Conservation (phyloP, 2,113 vertebrate species). For the Cervus canadensis region DNA sequence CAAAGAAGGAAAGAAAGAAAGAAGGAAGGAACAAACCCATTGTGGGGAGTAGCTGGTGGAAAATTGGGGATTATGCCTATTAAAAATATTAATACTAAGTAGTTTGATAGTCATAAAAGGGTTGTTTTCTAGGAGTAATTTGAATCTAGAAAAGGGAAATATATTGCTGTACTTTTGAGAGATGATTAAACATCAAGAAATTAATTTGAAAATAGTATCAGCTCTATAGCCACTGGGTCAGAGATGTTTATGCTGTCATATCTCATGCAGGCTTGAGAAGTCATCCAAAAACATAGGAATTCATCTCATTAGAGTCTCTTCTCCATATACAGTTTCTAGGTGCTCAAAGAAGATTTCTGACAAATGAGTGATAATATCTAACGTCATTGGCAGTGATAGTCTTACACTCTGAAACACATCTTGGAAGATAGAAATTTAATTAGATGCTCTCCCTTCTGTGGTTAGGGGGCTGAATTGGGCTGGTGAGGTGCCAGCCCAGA, state of each 20-base stretch:
- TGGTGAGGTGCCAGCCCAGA: neutral
- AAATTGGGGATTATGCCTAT: neutral
- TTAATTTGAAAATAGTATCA: neutral
- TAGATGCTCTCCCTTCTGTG: slow-evolving; percentile 41
- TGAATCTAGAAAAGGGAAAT: slow-evolving; percentile 21
- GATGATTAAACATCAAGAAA: slow-evolving; percentile 4
- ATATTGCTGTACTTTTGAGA: neutral
- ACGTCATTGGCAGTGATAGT: slow-evolving; percentile 33
- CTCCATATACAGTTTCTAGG: slow-evolving; percentile 12
- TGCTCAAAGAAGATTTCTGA: slow-evolving; percentile 53
- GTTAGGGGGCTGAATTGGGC: neutral
- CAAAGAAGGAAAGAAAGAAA: neutral
- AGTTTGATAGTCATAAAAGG: neutral
- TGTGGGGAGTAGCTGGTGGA: neutral
- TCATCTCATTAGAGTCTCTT: slow-evolving; percentile 16
- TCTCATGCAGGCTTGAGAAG: neutral
- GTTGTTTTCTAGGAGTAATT: slow-evolving; percentile 8
- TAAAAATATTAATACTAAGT: slow-evolving; percentile 11
- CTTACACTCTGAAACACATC: slow-evolving; percentile 16
- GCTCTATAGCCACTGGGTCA: neutral
- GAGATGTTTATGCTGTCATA: neutral
- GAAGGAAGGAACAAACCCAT: neutral
- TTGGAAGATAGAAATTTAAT: slow-evolving; percentile 39
- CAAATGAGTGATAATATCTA: slow-evolving; percentile 40
- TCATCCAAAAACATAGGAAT: neutral